phyloP scores from a whole-genome alignment of 64 coral and sea anemone genomes.

The Actinia tenebrosa region DNA sequence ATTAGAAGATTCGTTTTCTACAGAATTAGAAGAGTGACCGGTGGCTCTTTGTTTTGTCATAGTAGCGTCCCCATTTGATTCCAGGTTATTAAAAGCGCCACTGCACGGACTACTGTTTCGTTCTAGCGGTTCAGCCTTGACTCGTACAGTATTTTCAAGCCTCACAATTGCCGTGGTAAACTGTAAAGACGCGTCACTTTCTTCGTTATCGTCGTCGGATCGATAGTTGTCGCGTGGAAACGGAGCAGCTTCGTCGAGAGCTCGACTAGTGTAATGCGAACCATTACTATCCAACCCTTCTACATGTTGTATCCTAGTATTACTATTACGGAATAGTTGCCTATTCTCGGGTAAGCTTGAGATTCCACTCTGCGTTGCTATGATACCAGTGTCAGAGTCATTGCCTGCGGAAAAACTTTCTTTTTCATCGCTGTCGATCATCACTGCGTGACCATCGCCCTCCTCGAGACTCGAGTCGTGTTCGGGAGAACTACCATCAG shows the following conservation, averaged over 20 bases:
- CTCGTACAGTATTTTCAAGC: conserved; percentile 38
- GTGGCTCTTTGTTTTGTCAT: not conserved
- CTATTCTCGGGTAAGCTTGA: not conserved
- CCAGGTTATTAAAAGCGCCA: not conserved
- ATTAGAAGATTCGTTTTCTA: conserved; percentile 5
- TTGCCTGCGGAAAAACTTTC: conserved; percentile 48
- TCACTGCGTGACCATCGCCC: conserved; percentile 23
- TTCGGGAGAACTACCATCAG: conserved; percentile 38
- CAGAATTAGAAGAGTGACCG: not conserved
- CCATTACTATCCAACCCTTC: not conserved
- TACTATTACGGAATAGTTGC: not conserved
- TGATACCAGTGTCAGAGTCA: conserved; percentile 45
- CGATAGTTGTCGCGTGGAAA: not conserved
- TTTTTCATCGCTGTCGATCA: conserved; percentile 47
- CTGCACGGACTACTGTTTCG: not conserved
- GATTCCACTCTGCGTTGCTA: conserved; percentile 22
- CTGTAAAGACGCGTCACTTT: conserved; percentile 1
- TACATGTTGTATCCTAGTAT: not conserved
- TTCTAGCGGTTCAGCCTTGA: conserved; percentile 59
- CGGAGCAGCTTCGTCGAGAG: not conserved
- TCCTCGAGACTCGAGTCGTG: conserved; percentile 51
- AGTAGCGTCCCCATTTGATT: not conserved
- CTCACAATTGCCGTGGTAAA: conserved; percentile 39
- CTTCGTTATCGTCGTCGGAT: not conserved
- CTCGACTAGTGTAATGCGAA: not conserved